A percentile compares a stretch with the other conserved stretches of the same genome.
These are phyloP conservation scores for Drosophila prolongata DNA, from an alignment of 2,888 invertebrate species.

Conservation along the genomic window DNA sequence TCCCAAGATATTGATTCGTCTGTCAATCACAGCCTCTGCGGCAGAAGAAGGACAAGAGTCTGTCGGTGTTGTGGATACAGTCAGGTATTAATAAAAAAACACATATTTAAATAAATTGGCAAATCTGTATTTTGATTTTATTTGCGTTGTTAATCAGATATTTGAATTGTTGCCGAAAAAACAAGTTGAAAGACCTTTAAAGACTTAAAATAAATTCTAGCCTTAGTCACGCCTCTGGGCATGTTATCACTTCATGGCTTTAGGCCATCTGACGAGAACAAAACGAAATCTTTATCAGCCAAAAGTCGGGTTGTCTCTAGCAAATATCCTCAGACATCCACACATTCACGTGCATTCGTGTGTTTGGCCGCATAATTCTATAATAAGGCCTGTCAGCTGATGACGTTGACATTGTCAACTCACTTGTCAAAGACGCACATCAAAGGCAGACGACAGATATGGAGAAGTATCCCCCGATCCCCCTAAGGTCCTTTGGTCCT, in stretches of 20 bases:
- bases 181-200: no score
- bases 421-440: conserved; percentile 84
- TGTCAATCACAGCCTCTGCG: conserved; percentile 38
- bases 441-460: conserved; percentile 81
- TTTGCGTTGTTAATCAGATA: no score
- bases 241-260: neutral
- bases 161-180: no score
- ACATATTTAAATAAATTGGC: no score
- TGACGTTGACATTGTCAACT: conserved; percentile 84
- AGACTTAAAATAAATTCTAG: neutral
- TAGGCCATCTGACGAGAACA: conserved; percentile 6
- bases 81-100: neutral
- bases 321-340: conserved; percentile 5
- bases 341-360: conserved; percentile 11
- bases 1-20: conserved; percentile 36
- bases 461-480: conserved; percentile 48
- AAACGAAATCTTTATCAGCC: conserved; percentile 25
- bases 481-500: conserved; percentile 35
- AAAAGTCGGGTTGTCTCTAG: conserved; percentile 13
- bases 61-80: neutral
- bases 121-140: no score
- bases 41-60: conserved; percentile 10
- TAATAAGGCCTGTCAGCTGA: conserved; percentile 83
- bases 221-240: neutral
- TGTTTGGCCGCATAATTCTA: conserved; percentile 57